Evolutionary conservation across 2,888 invertebrate species (phyloP), one percentile per base, ranked within the genome.

Genomic region (Mythimna vitellina): DNA sequence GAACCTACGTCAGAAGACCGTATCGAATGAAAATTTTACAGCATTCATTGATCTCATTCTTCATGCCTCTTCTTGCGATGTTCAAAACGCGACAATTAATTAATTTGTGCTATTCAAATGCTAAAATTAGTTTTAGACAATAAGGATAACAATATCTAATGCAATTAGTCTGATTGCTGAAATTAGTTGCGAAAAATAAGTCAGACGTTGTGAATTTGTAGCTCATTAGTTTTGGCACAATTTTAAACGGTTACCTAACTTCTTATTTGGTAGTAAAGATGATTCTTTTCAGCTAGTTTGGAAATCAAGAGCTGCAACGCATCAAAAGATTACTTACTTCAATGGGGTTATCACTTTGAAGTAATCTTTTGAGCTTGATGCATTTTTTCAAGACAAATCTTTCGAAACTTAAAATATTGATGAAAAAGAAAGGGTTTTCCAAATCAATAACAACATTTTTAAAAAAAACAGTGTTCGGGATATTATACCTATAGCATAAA

Each of bases 71-170:
- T 65, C 76, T 57, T 66, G 64, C 32, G 42, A 46, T 70, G 54
- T 60, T 76, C 70, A 71, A 73, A 78, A 78, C 64, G 57, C 66
- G 76, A 73, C 65, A 73, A 77, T 79, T 70, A 81, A 81, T 83
- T 84, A 79, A 85, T 88, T 78, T 75, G 42, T 49, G 25, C 42
- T 56, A 84, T 87, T 83, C 65, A 84, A 73, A 80, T 87, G 83
- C 49, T 78, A 76, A 78, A 81, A 71, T 64, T 76, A 29, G 60
- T 77, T 65, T 29, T 46, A 17, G 22, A 82, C 65, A 80, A 78
- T 73, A 12, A 22, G 57, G 63, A 67, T n/a, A 69, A 81, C 66
- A 73, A 78, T 71, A 54, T 64, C 25, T 38, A 61, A 68, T 65
- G 58, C 54, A 73, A 69, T 69, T 67, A 65, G 65, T 76, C 6